Percentiles rank a stretch among this genome's conserved stretches.
phyloP scores from a whole-genome alignment of 2,888 invertebrate genomes.

The Drosophila prolongata region DNA sequence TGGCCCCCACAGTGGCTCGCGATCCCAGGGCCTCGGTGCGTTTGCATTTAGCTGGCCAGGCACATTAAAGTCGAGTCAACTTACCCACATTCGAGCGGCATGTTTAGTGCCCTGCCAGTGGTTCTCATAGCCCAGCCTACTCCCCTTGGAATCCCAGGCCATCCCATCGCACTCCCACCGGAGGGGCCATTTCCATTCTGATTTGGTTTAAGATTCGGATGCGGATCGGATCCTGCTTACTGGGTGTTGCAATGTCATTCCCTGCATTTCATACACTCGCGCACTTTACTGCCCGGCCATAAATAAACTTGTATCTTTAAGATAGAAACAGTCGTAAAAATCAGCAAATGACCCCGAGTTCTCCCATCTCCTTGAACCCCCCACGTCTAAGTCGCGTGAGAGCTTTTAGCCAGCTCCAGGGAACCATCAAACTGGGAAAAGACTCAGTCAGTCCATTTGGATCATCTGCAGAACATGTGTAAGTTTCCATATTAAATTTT shows the following conservation, averaged over 20 bases:
- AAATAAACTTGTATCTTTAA: constrained; percentile 79
- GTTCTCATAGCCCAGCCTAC: constrained; percentile 22
- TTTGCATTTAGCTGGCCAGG: constrained; percentile 76
- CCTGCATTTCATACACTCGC: constrained; percentile 71
- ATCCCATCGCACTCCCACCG: constrained; percentile 24
- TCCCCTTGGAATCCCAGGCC: constrained; percentile 1
- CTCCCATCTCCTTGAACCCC: constrained; percentile 6
- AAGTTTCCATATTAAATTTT: constrained; percentile 72
- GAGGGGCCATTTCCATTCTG: constrained; percentile 43
- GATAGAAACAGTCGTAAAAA: constrained; percentile 78
- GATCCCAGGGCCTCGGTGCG: constrained; percentile 41
- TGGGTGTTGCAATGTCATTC: constrained; percentile 78
- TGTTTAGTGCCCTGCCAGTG: constrained; percentile 62
- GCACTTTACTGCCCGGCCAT: constrained; percentile 69
- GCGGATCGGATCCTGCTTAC: constrained; percentile 62
- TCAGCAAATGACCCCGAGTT: constrained; percentile 65
- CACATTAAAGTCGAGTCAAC: constrained; percentile 71
- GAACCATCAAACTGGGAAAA: constrained; percentile 23
- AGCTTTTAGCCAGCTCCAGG: constrained; percentile 54
- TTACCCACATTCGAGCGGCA: constrained; percentile 65
- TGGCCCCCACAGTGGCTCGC: constrained; percentile 56
- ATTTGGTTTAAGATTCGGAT: constrained; percentile 72
- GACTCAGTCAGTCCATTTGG: constrained; percentile 21
- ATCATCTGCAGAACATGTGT: constrained; percentile 41
- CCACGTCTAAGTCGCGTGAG: constrained; percentile 50